Conservation (phyloP, 2,797 vertebrate species). For the Myotis vivesi region DNA sequence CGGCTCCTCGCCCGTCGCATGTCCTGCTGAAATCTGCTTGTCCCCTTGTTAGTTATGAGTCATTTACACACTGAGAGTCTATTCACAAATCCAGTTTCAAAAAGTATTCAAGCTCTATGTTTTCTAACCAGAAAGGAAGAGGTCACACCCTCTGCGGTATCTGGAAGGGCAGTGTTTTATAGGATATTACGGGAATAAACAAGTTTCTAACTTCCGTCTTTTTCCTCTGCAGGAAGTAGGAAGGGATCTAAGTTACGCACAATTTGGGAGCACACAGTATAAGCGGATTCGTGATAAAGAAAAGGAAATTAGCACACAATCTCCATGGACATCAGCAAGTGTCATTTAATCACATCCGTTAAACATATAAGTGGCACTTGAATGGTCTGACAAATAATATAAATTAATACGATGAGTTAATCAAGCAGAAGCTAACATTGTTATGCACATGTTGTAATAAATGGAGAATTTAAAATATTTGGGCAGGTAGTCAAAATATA, state of each 20-base stretch:
- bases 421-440: background rate
- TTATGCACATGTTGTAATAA: background rate
- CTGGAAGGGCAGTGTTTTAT: background rate
- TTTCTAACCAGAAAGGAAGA: background rate
- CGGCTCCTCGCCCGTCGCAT: fast-evolving
- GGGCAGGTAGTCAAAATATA: background rate
- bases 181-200: background rate
- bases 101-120: background rate
- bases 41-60: background rate
- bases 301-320: fast-evolving
- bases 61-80: background rate
- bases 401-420: background rate
- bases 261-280: background rate
- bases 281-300: background rate
- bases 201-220: too few relatives aligned
- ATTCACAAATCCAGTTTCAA: background rate
- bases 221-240: background rate
- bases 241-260: background rate
- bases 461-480: background rate
- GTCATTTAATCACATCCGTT: background rate
- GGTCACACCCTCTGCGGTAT: fast-evolving
- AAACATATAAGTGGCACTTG: background rate
- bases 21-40: too few relatives aligned
- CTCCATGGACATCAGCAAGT: background rate
- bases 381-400: background rate